Evolutionary conservation across 2,888 invertebrate genomes (phyloP).

Genomic region (Nymphalis urticae): DNA sequence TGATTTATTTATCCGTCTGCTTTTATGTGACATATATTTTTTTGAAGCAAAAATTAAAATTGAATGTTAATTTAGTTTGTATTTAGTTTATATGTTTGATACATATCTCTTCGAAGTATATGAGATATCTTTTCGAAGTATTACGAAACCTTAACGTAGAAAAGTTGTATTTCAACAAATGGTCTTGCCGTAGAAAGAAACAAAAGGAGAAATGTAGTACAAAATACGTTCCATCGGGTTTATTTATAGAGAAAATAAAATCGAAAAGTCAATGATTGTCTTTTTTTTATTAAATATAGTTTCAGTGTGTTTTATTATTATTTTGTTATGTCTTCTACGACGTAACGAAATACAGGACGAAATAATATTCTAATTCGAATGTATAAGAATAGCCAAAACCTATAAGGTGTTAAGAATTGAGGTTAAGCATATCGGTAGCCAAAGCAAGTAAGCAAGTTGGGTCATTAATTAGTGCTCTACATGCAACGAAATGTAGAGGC

Average conservation of each 20-base stretch:
- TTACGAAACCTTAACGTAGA: not conserved
- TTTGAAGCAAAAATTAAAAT: too few relatives aligned
- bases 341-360: too few relatives aligned
- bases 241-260: not conserved
- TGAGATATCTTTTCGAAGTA: too few relatives aligned
- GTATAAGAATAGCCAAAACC: not conserved
- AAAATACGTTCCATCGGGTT: not conserved
- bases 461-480: constrained; percentile 22
- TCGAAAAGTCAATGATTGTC: too few relatives aligned
- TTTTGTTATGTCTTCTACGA: too few relatives aligned
- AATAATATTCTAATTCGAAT: not conserved
- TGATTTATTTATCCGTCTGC: not conserved
- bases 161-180: constrained; percentile 7
- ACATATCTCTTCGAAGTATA: too few relatives aligned
- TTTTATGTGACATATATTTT: too few relatives aligned
- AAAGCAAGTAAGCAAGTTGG: not conserved
- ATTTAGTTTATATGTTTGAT: too few relatives aligned
- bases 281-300: too few relatives aligned
- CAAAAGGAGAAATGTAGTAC: not conserved
- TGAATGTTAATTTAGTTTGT: too few relatives aligned
- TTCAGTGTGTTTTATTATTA: too few relatives aligned
- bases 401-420: not conserved
- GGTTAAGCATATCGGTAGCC: constrained; percentile 3
- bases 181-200: not conserved
- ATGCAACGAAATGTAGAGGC: constrained; percentile 19